A percentile compares a stretch with the other conserved stretches of the same genome.
phyloP scores from a whole-genome alignment of 2,113 vertebrate genomes.

The Gallinago undulata region DNA sequence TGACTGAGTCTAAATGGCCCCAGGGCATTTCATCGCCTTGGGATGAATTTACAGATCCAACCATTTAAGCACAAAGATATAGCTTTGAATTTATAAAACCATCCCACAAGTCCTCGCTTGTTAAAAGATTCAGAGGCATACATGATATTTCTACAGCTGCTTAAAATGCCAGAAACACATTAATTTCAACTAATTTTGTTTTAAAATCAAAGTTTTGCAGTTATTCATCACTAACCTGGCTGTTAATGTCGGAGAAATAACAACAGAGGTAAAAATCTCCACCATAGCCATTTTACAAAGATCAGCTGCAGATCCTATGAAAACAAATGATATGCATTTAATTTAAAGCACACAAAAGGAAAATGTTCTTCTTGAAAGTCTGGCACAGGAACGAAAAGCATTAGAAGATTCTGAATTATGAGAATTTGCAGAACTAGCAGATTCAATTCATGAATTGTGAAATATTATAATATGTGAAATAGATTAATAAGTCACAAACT shows the following conservation, averaged over 20 bases:
- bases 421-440: background rate
- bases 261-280: constrained; percentile 80
- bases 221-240: constrained; percentile 80
- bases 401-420: background rate
- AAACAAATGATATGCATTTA: background rate
- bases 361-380: background rate
- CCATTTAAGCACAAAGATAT: background rate
- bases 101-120: background rate
- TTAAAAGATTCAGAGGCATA: background rate
- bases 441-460: background rate
- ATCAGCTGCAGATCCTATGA: constrained; percentile 88
- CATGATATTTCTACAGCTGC: background rate
- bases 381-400: background rate
- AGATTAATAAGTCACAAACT: background rate
- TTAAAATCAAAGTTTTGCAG: background rate
- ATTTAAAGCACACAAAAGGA: background rate
- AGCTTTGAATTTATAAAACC: background rate
- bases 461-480: background rate
- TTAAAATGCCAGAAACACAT: background rate
- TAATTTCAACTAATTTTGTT: background rate
- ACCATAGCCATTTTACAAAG: constrained; percentile 95
- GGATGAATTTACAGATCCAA: background rate
- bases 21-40: background rate
- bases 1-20: background rate
- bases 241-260: constrained; percentile 73